Evolutionary conservation across 2,888 invertebrate genomes (phyloP), one percentile per base, ranked within the genome.

Genomic region (Cerceris ruficornis): DNA sequence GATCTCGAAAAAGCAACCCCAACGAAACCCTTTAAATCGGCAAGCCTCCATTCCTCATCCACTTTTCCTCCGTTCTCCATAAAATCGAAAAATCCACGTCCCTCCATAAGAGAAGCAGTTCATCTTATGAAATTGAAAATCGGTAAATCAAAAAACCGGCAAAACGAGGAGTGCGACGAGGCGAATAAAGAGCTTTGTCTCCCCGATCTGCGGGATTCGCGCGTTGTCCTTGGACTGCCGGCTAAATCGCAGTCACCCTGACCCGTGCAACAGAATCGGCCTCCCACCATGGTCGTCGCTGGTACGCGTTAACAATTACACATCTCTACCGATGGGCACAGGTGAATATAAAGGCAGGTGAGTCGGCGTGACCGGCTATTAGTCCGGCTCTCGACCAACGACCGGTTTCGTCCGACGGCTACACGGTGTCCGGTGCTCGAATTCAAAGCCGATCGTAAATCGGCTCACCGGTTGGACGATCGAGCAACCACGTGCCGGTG

Each of bases 311-410:
- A 67, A 68, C 80, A 76, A 82, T 82, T 83, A 75, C 76, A 83
- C 43, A 28, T 55, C 62, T 49, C 55, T 54, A 62, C 17, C 28
- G 43, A 72, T 60, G 76, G 66, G 65, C 65, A 73, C 84, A 81
- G 77, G 79, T 79, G 83, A 84, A 85, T 88, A 88, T 88, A 88
- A 89, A 89, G 83, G 80, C 88, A 80, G 28, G 28, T 28, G 28
- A 28, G 75, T 66, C 72, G 64, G 67, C 77, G 58, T 77, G 82
- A 59, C 72, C 81, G 76, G 82, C 83, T 85, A 85, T 87, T 86
- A 87, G 89, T 88, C 78, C 67, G 85, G 65, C 73, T 79, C 81
- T 81, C 76, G 83, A 83, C 81, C 85, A 28, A 28, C 28, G 28
- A 28, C 28, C 28, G 28, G 84, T 85, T 83, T 83, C 73, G 39